phyloP scores from a whole-genome alignment of 2,113 vertebrate genomes.

The Gavia stellata region DNA sequence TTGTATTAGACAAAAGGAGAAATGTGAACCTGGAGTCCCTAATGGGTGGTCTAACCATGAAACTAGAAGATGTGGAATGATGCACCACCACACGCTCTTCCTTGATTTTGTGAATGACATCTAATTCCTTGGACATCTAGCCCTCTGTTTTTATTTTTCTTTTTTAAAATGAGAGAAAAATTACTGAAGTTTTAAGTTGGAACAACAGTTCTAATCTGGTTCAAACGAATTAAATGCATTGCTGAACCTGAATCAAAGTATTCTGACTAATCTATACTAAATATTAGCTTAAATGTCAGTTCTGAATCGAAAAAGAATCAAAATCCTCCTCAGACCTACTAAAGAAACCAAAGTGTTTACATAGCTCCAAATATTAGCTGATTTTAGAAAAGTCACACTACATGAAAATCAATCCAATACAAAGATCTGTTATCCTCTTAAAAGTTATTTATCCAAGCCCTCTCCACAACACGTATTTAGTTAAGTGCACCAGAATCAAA shows the following conservation, averaged over 20 bases:
- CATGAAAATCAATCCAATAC: neutral
- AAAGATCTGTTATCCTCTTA: neutral
- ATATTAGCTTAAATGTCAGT: neutral
- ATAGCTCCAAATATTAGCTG: neutral
- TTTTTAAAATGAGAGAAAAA: neutral
- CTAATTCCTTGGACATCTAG: neutral
- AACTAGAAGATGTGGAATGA: neutral
- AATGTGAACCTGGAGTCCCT: neutral
- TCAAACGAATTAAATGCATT: neutral
- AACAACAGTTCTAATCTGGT: neutral
- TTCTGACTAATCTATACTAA: neutral
- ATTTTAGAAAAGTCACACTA: neutral
- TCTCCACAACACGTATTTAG: neutral
- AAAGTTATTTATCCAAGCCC: neutral
- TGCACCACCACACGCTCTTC: neutral
- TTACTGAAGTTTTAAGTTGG: neutral
- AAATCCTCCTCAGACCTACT: neutral
- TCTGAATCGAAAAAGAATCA: neutral
- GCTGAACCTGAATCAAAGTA: neutral
- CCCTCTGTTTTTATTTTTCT: neutral
- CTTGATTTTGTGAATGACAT: neutral
- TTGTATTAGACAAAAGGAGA: neutral
- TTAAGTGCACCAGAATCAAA: slow-evolving; percentile 40
- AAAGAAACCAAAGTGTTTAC: neutral
- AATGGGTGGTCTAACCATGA: neutral